phyloP scores from a whole-genome alignment of 2,888 invertebrate species.

The Buathra laborator region DNA sequence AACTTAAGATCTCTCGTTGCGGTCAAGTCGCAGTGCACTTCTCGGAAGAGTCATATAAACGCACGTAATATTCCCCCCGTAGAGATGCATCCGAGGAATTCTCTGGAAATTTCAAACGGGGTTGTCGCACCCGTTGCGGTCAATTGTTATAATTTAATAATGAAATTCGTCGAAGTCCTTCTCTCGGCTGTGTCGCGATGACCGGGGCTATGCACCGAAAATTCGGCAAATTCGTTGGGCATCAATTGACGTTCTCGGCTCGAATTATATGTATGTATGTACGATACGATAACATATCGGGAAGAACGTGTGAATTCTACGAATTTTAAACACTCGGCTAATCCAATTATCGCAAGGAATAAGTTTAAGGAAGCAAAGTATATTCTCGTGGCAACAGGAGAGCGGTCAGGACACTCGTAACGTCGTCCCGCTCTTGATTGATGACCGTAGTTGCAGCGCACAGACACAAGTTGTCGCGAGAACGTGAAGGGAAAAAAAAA shows the following conservation, averaged over 20 bases:
- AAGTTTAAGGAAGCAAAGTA: constrained; percentile 30
- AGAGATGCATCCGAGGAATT: constrained; percentile 72
- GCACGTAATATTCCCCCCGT: constrained; percentile 52
- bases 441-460: constrained; percentile 25
- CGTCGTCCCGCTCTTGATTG: constrained; percentile 50
- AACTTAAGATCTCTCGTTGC: constrained; percentile 78
- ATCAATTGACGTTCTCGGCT: constrained; percentile 35
- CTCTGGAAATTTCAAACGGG: constrained; percentile 78
- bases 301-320: neutral
- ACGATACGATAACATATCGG: neutral
- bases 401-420: constrained; percentile 37
- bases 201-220: constrained; percentile 53
- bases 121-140: constrained; percentile 76
- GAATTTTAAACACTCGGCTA: constrained; percentile 32
- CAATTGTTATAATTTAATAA: constrained; percentile 80
- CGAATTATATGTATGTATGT: neutral
- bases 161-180: constrained; percentile 77
- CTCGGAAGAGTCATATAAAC: constrained; percentile 74
- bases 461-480: constrained; percentile 16
- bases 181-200: constrained; percentile 24
- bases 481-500: constrained; percentile 21
- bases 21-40: constrained; percentile 73
- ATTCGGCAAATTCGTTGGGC: constrained; percentile 57
- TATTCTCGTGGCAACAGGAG: constrained; percentile 46
- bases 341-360: constrained; percentile 40